Evolutionary conservation across 2,888 invertebrate genomes (phyloP), one percentile per base, ranked within the genome.

Genomic region (Tachina lurida): DNA sequence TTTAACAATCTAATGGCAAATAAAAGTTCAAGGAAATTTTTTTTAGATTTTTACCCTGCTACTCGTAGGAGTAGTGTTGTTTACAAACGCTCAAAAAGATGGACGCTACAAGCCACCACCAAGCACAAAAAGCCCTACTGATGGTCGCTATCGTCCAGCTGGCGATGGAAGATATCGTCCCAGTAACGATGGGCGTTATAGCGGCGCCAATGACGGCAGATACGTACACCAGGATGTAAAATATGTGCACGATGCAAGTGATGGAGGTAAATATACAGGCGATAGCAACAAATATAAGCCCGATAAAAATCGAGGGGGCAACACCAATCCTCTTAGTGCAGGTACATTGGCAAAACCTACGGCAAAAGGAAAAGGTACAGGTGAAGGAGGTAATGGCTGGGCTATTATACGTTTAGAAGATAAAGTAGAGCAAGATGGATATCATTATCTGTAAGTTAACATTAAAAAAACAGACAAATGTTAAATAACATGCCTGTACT

Each of bases 351-450:
- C 31, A 58, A 74, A 89, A 65, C 87, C 88, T 22, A 71, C 89
- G 75, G 80, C 88, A 9, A 87, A 89, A 56, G 92, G 91, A 12
- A 90, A 88, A 10, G 92, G 92, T 68, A 90, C 89, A 0, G 91
- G 90, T 9, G 88, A 90, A 76, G 93, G 93, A 52, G 93, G 93
- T 49, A 91, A 91, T 60, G 93, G 93, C 41, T 95, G 94, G 89
- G 92, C 92, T 84, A 94, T 95, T 52, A 88, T 95, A 7, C 93
- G 94, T 56, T 94, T 94, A 88, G 94, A 94, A 52, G 93, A 93
- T 84, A 93, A 93, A 45, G 90, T 93, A 2, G 93, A 93, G 63
- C 88, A 92, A 47, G 94, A 95, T 86, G 93, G 94, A 67, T 95
- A 95, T 88, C 95, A 94, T 84, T 95, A 94, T 89, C 92, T 94